Percentiles rank a stretch among this genome's conserved stretches.
phyloP scores from a whole-genome alignment of 2,888 invertebrate species.

The Luffia ferchaultella region DNA sequence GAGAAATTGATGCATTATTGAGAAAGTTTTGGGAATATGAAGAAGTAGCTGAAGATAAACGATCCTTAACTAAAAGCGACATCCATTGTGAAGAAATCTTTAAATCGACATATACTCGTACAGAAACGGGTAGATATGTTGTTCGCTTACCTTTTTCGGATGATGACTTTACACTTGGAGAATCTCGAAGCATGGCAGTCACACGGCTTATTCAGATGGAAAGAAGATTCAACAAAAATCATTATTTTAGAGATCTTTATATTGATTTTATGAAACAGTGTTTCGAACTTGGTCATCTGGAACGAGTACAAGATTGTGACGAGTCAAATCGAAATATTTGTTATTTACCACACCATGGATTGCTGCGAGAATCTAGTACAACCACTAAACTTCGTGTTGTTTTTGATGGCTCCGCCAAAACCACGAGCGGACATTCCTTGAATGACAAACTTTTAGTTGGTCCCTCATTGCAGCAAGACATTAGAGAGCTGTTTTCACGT shows the following conservation, averaged over 20 bases:
- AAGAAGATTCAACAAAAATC: not conserved
- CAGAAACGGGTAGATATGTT: not conserved
- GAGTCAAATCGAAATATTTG: not conserved
- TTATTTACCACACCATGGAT: slow-evolving; percentile 10
- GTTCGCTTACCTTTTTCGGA: not conserved
- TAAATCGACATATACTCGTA: not conserved
- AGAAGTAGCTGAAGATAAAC: not conserved
- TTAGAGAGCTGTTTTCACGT: slow-evolving; percentile 5
- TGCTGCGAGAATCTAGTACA: slow-evolving; percentile 7
- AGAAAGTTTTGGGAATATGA: not conserved
- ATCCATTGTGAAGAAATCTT: not conserved
- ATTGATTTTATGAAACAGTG: not conserved
- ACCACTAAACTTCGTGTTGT: slow-evolving; percentile 10
- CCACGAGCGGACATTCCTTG: slow-evolving; percentile 7
- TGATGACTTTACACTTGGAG: not conserved
- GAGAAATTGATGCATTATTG: not conserved
- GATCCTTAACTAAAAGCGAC: not conserved
- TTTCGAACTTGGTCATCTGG: not conserved
- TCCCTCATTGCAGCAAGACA: slow-evolving; percentile 2
- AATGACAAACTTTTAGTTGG: slow-evolving; percentile 3
- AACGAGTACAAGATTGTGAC: not conserved
- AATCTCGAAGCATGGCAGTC: not conserved
- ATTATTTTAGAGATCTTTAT: not conserved
- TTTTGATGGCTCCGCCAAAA: slow-evolving; percentile 6
- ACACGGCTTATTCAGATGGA: not conserved